Conservation (phyloP, 2,113 vertebrate genomes). For the Nesoenas mayeri region DNA sequence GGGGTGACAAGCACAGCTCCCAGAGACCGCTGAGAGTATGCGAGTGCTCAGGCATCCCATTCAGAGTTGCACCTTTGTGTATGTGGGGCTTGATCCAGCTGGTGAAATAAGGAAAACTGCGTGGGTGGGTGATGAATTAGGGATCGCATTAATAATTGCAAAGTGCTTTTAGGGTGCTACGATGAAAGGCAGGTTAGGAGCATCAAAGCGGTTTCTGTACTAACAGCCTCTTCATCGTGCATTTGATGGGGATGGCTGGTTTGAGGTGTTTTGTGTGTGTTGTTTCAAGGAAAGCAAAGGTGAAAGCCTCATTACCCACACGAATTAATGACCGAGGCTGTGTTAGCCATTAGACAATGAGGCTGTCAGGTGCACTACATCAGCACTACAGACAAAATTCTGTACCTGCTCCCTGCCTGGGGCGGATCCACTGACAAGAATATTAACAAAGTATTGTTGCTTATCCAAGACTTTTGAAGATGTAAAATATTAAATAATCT, state of each 20-base stretch:
- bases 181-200: constrained; percentile 66
- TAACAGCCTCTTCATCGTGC: accelerated
- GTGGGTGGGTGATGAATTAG: not conserved
- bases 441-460: not conserved
- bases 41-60: not conserved
- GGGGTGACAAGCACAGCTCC: not conserved
- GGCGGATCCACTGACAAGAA: not conserved
- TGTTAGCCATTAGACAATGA: accelerated
- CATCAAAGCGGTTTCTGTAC: not conserved
- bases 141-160: constrained; percentile 49
- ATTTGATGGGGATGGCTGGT: not conserved
- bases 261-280: not conserved
- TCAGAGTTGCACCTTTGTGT: not conserved
- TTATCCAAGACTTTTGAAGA: not conserved
- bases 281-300: not conserved
- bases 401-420: not conserved
- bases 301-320: not conserved
- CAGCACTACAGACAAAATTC: not conserved
- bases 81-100: not conserved
- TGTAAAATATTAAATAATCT: not conserved
- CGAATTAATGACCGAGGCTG: not conserved
- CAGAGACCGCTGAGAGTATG: accelerated
- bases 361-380: not conserved
- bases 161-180: constrained; percentile 38
- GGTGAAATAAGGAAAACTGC: not conserved